Evolutionary conservation across 2,888 invertebrate genomes (phyloP).

Genomic region (Plagodis pulveraria): DNA sequence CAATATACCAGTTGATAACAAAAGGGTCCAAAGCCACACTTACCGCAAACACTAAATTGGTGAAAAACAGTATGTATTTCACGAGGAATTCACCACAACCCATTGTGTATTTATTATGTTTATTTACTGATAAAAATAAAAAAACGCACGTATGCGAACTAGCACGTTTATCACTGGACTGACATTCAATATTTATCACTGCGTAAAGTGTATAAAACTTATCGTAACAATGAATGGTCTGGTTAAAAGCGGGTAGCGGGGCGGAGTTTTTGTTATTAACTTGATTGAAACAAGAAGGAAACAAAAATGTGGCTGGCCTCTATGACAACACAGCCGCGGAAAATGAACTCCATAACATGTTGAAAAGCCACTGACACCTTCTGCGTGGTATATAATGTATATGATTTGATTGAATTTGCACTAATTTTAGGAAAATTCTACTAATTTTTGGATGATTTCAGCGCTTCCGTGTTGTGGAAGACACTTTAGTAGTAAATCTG

Average conservation of each 20-base stretch:
- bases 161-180: constrained; percentile 34
- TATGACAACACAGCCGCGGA: too few relatives aligned
- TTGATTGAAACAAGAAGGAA: too few relatives aligned
- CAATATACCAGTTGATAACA: neutral
- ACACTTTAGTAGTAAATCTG: too few relatives aligned
- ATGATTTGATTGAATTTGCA: too few relatives aligned
- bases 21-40: constrained; percentile 66
- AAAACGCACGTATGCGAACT: constrained; percentile 21
- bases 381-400: too few relatives aligned
- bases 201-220: constrained; percentile 6
- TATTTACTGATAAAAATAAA: constrained; percentile 19
- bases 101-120: constrained; percentile 68
- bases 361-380: too few relatives aligned
- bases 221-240: constrained; percentile 7
- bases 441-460: too few relatives aligned
- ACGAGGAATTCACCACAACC: constrained; percentile 89
- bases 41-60: constrained; percentile 90
- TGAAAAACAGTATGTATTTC: constrained; percentile 91
- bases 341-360: too few relatives aligned
- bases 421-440: too few relatives aligned
- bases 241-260: neutral
- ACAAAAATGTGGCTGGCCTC: too few relatives aligned
- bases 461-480: too few relatives aligned
- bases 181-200: constrained; percentile 9
- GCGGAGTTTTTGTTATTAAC: neutral